Evolutionary conservation across 1,140 invertebrate species (phyloP).

Genomic region (Uloborus diversus): DNA sequence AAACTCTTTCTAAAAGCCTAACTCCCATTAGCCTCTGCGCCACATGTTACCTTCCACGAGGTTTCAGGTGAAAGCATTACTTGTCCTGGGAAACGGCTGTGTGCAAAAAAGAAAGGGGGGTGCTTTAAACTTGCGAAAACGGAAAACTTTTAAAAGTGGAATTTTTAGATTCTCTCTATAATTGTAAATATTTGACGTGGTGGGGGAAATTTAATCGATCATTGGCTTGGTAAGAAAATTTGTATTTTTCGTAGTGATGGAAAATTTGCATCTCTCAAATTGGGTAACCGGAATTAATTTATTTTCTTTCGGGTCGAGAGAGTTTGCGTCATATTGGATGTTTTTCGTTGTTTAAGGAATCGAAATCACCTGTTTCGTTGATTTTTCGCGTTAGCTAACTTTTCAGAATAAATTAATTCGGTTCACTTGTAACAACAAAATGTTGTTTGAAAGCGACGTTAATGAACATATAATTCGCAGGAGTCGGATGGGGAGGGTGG

Average conservation of each 20-base stretch:
- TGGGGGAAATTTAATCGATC: slow-evolving; percentile 36
- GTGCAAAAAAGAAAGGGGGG: neutral
- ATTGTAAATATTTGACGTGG: slow-evolving; percentile 7
- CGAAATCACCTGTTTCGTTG: too few relatives aligned
- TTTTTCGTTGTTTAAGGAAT: too few relatives aligned
- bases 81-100: neutral
- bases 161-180: slow-evolving; percentile 44
- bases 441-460: too few relatives aligned
- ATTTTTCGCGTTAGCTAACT: too few relatives aligned
- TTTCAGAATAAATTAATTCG: too few relatives aligned
- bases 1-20: slow-evolving; percentile 14
- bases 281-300: slow-evolving; percentile 26
- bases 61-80: slow-evolving; percentile 40
- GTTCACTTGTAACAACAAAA: too few relatives aligned
- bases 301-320: too few relatives aligned
- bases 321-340: too few relatives aligned
- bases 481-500: too few relatives aligned
- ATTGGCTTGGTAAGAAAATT: slow-evolving; percentile 29
- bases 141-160: slow-evolving; percentile 45
- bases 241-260: slow-evolving; percentile 32
- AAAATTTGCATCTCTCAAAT: slow-evolving; percentile 12
- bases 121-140: slow-evolving; percentile 46
- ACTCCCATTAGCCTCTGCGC: slow-evolving; percentile 42
- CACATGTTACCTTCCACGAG: slow-evolving; percentile 43
- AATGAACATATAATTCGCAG: too few relatives aligned